Evolutionary conservation across 2,888 invertebrate species (phyloP), one percentile per base, ranked within the genome.

Genomic region (Synergus itoensis): DNA sequence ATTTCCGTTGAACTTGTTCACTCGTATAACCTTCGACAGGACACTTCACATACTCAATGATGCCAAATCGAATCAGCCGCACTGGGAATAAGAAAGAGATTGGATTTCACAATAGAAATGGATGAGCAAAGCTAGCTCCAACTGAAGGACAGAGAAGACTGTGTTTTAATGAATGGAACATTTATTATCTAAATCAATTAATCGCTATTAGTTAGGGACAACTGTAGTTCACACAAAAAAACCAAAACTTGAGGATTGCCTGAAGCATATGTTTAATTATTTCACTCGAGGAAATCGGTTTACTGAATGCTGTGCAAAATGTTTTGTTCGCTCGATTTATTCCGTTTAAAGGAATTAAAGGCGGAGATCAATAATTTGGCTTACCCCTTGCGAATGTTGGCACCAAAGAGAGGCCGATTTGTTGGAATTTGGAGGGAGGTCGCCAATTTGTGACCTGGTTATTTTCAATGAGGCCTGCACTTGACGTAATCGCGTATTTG

Each of bases 361-460:
- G 28, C 53, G 53, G 28, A 77, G 87, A 87, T 86, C 87, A 86
- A 88, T 87, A 86, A 86, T 89, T 89, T 87, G 84, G 65, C 84
- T 79, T 77, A 80, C 81, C 83, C 75, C 73, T 65, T 4, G 11
- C 41, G 41, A 65, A 40, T 41, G 41, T 41, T 65, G 65, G 65
- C 41, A 65, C 65, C 41, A 65, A 63, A 63, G 63, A 16, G 65
- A 62, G 14, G 28, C 62, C 28, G 18, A 41, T 18, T 62, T 62
- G 62, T 5, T 14, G 62, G 28, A 62, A 28, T 62, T 65, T 65
- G 65, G 65, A n/a, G 28, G 76, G 63, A 77, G 76, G 69, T 76
- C 76, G 76, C 78, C 83, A 85, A 84, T 85, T 84, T 84, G 81
- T 83, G 82, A 82, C 81, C 80, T 80, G 80, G 80, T 83, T 84